Evolutionary conservation across 2,888 invertebrate genomes (phyloP), one percentile per base, ranked within the genome.

Genomic region (Synanthedon myopaeformis): DNA sequence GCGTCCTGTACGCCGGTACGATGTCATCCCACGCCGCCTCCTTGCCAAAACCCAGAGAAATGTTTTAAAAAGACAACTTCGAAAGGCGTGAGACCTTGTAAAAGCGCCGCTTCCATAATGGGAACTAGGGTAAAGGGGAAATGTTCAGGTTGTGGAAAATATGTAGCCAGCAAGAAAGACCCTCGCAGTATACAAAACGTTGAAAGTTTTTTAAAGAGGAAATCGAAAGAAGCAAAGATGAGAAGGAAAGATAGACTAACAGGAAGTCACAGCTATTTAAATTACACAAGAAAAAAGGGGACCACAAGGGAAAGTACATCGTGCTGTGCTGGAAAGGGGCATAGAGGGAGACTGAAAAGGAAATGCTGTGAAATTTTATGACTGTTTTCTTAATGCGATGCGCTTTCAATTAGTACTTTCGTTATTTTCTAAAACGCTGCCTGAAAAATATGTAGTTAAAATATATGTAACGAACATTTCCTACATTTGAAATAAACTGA

Each of bases 61-160:
- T 86, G 86, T 56, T 62, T 86, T 12, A 69, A 55, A 54, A 76
- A 55, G 62, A 77, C 79, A 2, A 74, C 57, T 17, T 74, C 72
- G 13, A 82, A 79, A 57, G 70, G 72, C 35, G 56, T 74, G 55
- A 69, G 56, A 53, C 83, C 79, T 4, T 86, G 86, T 59, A 67
- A 54, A 52, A 86, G 86, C 58, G 86, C 86, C 2, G 74, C 72
- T 1, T 85, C 86, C 12, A 82, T 85, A 19, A 70, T 86, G 76
- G 59, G 76, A 11, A 79, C 80, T 3, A 72, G 66, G 56, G 72
- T 81, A 1, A 78, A 61, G 56, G n/a, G 70, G n/a, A 62, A 55
- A 58, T 85, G 84, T 59, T 52, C 56, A 8, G 65, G 58, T 17
- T 83, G 85, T 55, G 71, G 74, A 10, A 79, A 72, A 62, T 71